Base-by-base conservation (phyloP, 2,797 vertebrate species). In the Halcyon chelicuti region DNA sequence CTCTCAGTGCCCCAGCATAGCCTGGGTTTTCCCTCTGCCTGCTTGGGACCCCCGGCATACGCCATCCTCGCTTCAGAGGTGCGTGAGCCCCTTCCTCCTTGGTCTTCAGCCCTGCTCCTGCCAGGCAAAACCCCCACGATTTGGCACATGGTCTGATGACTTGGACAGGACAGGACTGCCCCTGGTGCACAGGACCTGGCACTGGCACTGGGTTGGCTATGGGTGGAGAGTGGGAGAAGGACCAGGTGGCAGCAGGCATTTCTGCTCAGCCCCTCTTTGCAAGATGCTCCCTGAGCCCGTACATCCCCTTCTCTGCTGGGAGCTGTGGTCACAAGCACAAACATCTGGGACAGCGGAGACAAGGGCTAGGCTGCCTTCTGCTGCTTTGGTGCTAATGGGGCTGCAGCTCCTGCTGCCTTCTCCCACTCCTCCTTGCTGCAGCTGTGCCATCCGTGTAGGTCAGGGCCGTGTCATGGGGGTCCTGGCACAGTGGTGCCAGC, bases 81-180 rank as follows among this genome's bases (percentile, higher is more conserved):
- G 52, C 61, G 14, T 1, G 5, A 83, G 20, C 39, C 33, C 19
- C 61, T 7, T 7, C 12, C 1, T 31, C 26, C 47, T 33, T 29
- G 12, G 47, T 72, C 35, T 33, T 73, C 10, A 22, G 9, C 28
- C 7, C 42, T 60, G 39, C 55, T 49, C 13, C 62, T 63, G 47
- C 29, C 5, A 6, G 57, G 14, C 3, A 9, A 74, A 14, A 7
- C 1, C 6, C 31, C 11, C 4, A 3, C 0, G 4, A 17, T 25
- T 0, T 4, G 54, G 20, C 12, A 7, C 8, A 0, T 7, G 31
- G 49, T 61, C 67, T 5, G 1, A 14, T 23, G 2, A 5, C 42
- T 54, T 7, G 17, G n/a, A 70, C 19, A 22, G 17, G n/a, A 70
- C 19, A 22, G 11, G 51, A 52, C 42, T 7, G 3, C 54, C 33